These are phyloP conservation scores for Abrostola triplasia DNA, from an alignment of 2,888 invertebrate genomes.

Conservation along the genomic window DNA sequence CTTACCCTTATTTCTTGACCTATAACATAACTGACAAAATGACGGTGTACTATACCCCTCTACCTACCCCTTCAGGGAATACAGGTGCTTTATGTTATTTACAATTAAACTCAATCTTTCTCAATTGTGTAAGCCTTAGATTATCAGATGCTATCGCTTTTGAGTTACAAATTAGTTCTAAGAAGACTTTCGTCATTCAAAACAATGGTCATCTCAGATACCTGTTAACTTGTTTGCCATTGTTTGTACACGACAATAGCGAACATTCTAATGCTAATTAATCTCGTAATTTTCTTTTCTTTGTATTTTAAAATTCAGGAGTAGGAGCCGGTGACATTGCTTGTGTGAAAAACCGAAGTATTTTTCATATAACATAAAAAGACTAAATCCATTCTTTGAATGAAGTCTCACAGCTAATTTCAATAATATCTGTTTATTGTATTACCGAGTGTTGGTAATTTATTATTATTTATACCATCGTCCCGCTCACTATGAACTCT, in stretches of 20 bases:
- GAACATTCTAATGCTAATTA: constrained; percentile 30
- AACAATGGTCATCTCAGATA: constrained; percentile 40
- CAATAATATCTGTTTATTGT: too few relatives aligned
- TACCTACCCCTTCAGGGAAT: not conserved
- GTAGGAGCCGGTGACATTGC: too few relatives aligned
- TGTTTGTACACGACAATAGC: constrained; percentile 42
- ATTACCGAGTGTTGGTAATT: too few relatives aligned
- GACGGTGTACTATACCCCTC: too few relatives aligned
- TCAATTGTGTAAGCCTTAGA: not conserved
- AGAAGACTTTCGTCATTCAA: constrained; percentile 37
- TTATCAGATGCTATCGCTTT: constrained; percentile 12
- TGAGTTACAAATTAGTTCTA: constrained; percentile 30
- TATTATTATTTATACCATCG: too few relatives aligned
- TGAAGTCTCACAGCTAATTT: too few relatives aligned
- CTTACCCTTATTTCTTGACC: too few relatives aligned
- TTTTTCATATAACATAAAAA: too few relatives aligned
- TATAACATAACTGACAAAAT: too few relatives aligned
- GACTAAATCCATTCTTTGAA: too few relatives aligned
- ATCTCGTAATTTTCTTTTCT: constrained; percentile 31
- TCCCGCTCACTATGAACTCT: too few relatives aligned
- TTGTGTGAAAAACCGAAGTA: too few relatives aligned
- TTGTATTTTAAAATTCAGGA: constrained; percentile 24
- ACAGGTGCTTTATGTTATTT: not conserved
- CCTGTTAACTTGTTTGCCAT: constrained; percentile 35
- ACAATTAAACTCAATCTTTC: not conserved